Evolutionary conservation across 30 jellyfish, hydroid and myxozoan species (phyloP), one percentile per base, ranked within the genome.

Genomic region (Hydractinia echinata): DNA sequence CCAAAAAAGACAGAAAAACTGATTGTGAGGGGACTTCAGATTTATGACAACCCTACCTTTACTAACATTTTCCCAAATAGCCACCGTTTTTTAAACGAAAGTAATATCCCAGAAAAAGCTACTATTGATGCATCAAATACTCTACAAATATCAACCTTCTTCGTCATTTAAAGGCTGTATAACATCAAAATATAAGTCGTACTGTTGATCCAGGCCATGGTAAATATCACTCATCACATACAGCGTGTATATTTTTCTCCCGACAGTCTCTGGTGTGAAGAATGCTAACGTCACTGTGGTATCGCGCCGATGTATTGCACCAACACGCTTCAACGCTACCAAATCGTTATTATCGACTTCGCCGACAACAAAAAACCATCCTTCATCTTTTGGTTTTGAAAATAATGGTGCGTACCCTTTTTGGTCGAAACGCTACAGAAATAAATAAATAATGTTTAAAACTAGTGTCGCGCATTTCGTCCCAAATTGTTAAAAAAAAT

Each of bases 161-260:
- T 30, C 44, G 44, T 30, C 44, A 30, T 64, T 13, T 7, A 13
- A 64, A 9, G 74, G 74, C 7, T 44, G 74, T n/a, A 88, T 49
- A 61, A 87, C 95, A 44, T 91, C 98, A 54, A 92, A 69, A 50
- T 77, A 67, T 39, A 94, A 56, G 67, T 94, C 97, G 51, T 73
- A 89, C 56, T 94, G 99, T 68, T 94, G 99, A 84, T 94, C 99
- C 51, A 94, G 94, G 7, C 99, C 99, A 0, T 89, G 39, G 76
- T 88, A 88, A 8, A 85, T 53, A 61, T 89, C 99, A 72, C 99
- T 87, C 97, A 94, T 81, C 18, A 94, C 60, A 71, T 77, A 94
- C 50, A 94, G 73, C 6, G 96, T 62, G 79, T 56, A 84, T 53
- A 88, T 94, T 61, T 81, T 80, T 20, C 96, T 82, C 19, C 96